phyloP scores from a whole-genome alignment of 2,113 vertebrate genomes.

The Mustelus asterias region DNA sequence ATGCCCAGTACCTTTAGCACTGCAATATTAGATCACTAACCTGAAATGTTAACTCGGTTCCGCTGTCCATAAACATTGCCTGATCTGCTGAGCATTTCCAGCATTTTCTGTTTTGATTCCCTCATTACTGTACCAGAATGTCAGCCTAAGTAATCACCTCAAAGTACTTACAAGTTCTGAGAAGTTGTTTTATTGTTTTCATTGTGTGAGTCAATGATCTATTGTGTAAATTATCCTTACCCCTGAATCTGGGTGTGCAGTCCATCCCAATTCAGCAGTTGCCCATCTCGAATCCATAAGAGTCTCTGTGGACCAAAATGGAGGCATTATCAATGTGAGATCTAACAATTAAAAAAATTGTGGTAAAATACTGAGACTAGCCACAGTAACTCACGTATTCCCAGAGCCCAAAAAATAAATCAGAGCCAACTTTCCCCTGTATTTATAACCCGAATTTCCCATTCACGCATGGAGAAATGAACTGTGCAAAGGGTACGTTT shows the following conservation, averaged over 20 bases:
- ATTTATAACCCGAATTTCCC: not conserved
- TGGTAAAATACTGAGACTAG: not conserved
- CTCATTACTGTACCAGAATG: not conserved
- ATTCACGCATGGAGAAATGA: not conserved
- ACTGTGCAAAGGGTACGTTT: not conserved
- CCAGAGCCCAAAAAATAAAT: not conserved
- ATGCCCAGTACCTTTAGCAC: not conserved
- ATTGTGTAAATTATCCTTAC: slow-evolving; percentile 58
- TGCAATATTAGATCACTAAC: not conserved
- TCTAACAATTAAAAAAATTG: not conserved
- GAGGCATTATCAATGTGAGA: not conserved
- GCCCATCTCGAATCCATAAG: slow-evolving; percentile 97
- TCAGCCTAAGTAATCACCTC: not conserved
- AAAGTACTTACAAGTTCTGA: not conserved
- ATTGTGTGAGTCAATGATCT: not conserved
- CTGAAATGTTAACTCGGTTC: not conserved
- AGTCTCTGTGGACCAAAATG: slow-evolving; percentile 64
- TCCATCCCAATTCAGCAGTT: slow-evolving; percentile 93
- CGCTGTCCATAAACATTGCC: not conserved
- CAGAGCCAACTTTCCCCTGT: not conserved
- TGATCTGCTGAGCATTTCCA: not conserved
- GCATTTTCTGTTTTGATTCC: not conserved
- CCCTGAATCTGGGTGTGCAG: slow-evolving; percentile 88
- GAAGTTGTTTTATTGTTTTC: not conserved
- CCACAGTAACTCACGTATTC: no score